Evolutionary conservation across 2,797 vertebrate genomes (phyloP).

Genomic region (Karalla daura): DNA sequence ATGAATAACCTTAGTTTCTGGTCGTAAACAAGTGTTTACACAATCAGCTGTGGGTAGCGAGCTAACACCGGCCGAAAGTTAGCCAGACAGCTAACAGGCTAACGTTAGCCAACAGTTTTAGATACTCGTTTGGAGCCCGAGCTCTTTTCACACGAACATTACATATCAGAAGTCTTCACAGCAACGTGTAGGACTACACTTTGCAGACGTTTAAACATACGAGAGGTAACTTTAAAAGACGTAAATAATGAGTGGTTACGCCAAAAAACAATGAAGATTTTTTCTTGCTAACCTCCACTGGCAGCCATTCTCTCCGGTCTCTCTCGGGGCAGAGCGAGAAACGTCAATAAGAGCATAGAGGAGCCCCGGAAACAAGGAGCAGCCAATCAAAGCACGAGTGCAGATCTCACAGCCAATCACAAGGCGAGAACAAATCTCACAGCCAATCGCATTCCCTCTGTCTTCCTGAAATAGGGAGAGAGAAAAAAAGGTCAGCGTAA

Average conservation of each 20-base stretch:
- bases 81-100: constrained; percentile 69
- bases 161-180: constrained; percentile 35
- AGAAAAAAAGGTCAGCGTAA: no score
- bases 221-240: constrained; percentile 49
- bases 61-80: constrained; percentile 80
- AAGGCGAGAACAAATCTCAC: no score
- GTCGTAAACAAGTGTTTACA: constrained; percentile 79
- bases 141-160: constrained; percentile 21
- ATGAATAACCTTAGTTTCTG: constrained; percentile 42
- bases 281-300: constrained; percentile 88
- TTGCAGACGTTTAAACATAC: not conserved
- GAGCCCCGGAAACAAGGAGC: constrained; percentile 83
- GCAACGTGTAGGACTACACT: not conserved
- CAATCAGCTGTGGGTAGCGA: constrained; percentile 74
- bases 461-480: no score
- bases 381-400: constrained; percentile 73
- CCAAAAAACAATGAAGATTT: constrained; percentile 76
- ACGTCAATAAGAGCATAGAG: constrained; percentile 72
- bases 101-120: constrained; percentile 68
- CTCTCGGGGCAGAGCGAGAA: constrained; percentile 80
- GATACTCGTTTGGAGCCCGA: constrained; percentile 58
- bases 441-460: no score
- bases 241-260: constrained; percentile 43
- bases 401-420: constrained; percentile 68
- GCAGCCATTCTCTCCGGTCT: constrained; percentile 90